These are phyloP conservation scores for Campoletis raptor DNA, from an alignment of 2,888 invertebrate genomes.

Conservation along the genomic window DNA sequence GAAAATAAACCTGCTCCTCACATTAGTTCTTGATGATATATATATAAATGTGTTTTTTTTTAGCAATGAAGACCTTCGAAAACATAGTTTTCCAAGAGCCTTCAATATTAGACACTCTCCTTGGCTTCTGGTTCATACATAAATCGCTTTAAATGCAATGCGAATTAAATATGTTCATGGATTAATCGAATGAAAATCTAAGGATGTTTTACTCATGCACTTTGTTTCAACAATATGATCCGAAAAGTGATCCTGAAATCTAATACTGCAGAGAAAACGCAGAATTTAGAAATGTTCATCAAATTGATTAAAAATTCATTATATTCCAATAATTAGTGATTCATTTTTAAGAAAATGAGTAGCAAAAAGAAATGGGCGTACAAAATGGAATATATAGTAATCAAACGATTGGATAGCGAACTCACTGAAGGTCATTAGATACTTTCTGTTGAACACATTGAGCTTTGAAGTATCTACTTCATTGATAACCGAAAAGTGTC, in stretches of 20 bases:
- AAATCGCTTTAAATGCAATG: background rate
- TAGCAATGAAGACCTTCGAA: background rate
- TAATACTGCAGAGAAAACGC: background rate
- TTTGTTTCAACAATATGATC: background rate
- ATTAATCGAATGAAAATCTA: too few species aligned
- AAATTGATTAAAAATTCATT: too few species aligned
- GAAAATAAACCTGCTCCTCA: constrained; percentile 15
- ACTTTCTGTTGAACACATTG: background rate
- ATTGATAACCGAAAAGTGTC: constrained; percentile 1
- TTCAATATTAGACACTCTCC: background rate
- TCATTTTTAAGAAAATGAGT: background rate
- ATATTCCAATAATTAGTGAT: background rate
- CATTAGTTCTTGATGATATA: background rate
- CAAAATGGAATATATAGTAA: background rate
- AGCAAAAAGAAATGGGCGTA: background rate
- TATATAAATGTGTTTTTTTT: background rate
- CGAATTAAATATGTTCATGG: background rate
- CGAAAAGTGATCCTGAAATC: background rate
- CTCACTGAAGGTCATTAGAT: background rate
- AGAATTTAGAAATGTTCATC: background rate
- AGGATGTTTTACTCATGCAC: too few species aligned
- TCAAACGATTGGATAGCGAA: background rate
- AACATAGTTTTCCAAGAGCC: background rate
- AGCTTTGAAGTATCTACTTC: background rate
- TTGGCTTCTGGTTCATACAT: background rate